Base-by-base conservation (phyloP, 2,888 invertebrate genomes). In the Leistus spinibarbis region DNA sequence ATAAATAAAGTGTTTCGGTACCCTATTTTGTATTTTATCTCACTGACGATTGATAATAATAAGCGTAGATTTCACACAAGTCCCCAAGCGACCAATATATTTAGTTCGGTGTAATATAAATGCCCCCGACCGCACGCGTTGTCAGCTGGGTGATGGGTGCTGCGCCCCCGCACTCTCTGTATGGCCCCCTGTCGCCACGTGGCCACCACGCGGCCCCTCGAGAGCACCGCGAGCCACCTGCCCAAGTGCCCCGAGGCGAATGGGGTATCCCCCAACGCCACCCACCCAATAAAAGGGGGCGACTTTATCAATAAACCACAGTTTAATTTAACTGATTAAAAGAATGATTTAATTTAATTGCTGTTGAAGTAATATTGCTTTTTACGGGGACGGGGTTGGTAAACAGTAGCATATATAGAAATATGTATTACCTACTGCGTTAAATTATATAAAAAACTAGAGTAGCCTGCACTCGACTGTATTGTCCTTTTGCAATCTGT, bases 121-220 rank as follows among this genome's bases (percentile, higher is more conserved):
- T 2, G 40, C 5, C 10, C 5, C 3, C 57, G 19, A 57, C 57
- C 19, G 17, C 69, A 69, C 69, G 69, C 60, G 69, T 60, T 40
- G 69, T 78, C 80, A 80, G 78, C 78, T 79, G 80, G 81, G 79
- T 80, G 81, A 80, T 79, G 80, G 75, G 77, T 78, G 40, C 40
- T 40, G 40, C 40, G 7, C 77, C 78, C 78, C 71, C 76, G n/a
- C n/a, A n/a, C n/a, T n/a, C n/a, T n/a, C n/a, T n/a, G n/a, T n/a
- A n/a, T n/a, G n/a, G n/a, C n/a, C n/a, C n/a, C n/a, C n/a, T n/a
- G 77, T 79, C 78, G 69, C 76, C 74, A 78, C 79, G 78, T 79
- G 80, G 76, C 78, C 76, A 77, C 77, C 82, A 81, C 81, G 81
- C 80, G 81, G 78, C 77, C 76, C 79, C 79, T 81, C 79, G 76